Evolutionary conservation across 92 coral and sea anemone genomes (phyloP).

Genomic region (Parazoanthus darwini): DNA sequence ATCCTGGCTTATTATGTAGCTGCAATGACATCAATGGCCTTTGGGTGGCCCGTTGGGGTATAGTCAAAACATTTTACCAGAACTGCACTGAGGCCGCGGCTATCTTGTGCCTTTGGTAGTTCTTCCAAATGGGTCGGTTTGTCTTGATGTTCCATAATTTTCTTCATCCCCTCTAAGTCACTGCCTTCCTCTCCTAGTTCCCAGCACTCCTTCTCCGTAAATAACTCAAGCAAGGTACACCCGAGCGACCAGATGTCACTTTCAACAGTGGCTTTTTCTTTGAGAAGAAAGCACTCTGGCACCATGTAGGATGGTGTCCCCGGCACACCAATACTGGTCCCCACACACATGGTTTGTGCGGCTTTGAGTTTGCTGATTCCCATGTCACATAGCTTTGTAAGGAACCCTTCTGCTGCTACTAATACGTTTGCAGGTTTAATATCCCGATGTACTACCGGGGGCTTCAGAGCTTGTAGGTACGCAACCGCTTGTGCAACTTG

Average conservation of each 20-base stretch:
- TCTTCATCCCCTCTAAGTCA: background rate
- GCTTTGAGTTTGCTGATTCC: constrained; percentile 45
- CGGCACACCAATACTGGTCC: constrained; percentile 29
- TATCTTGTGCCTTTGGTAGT: background rate
- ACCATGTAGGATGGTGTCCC: constrained; percentile 47
- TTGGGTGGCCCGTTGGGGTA: constrained; percentile 31
- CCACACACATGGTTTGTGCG: constrained; percentile 30
- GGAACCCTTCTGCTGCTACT: constrained; percentile 25
- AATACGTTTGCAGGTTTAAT: constrained; percentile 43
- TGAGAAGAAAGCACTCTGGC: constrained; percentile 41
- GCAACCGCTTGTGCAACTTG: constrained; percentile 44
- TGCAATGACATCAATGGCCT: constrained; percentile 26
- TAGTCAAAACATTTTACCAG: constrained; percentile 33
- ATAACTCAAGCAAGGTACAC: constrained; percentile 23
- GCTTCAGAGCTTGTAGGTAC: constrained; percentile 27
- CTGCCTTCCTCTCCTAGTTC: constrained; percentile 9
- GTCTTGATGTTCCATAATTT: background rate
- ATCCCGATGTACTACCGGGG: constrained; percentile 39
- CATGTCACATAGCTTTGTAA: constrained; percentile 42
- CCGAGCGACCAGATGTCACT: constrained; percentile 45
- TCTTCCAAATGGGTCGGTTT: background rate
- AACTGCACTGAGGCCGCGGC: background rate
- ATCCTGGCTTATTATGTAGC: background rate
- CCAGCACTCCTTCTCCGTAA: constrained; percentile 26
- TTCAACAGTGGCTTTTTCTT: constrained; percentile 21